Base-by-base conservation (phyloP, 2,888 invertebrate species). In the Gerosis bhagava region DNA sequence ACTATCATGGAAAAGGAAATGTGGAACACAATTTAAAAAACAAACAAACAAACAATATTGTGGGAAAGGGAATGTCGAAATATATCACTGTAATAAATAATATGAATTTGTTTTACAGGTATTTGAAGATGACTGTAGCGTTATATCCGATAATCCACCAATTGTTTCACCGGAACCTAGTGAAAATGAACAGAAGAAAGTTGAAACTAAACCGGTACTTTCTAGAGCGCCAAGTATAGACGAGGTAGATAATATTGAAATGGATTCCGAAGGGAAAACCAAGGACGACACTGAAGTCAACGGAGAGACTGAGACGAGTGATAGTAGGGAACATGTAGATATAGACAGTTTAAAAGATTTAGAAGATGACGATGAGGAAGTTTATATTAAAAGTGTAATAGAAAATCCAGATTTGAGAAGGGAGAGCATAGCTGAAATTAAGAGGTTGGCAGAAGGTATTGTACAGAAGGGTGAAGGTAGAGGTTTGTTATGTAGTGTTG, bases 51-150 rank as follows among this genome's bases (percentile, higher is more conserved):
- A n/a, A n/a, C n/a, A n/a, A n/a, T n/a, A n/a, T n/a, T n/a, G n/a
- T n/a, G n/a, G n/a, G n/a, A n/a, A n/a, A n/a, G n/a, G n/a, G n/a
- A n/a, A n/a, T n/a, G n/a, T n/a, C n/a, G n/a, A n/a, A n/a, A n/a
- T n/a, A n/a, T n/a, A n/a, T n/a, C n/a, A n/a, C n/a, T n/a, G n/a
- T n/a, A n/a, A n/a, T n/a, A n/a, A n/a, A n/a, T n/a, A n/a, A n/a
- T n/a, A n/a, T n/a, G n/a, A n/a, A n/a, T n/a, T n/a, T n/a, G n/a
- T n/a, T 39, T 13, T 50, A 2, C 56, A 91, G 90, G 90, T 90
- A 25, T 91, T 91, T 46, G 91, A 91, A 76, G 91, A 91, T 44
- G 90, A 90, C 56, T 82, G 86, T 57, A 91, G 90, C 53, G 83
- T 90, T 12, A 84, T 88, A 72, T 90, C 90, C 40, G 90, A 90